Base-by-base conservation (phyloP, 2,888 invertebrate species). In the Lasius fuliginosus region DNA sequence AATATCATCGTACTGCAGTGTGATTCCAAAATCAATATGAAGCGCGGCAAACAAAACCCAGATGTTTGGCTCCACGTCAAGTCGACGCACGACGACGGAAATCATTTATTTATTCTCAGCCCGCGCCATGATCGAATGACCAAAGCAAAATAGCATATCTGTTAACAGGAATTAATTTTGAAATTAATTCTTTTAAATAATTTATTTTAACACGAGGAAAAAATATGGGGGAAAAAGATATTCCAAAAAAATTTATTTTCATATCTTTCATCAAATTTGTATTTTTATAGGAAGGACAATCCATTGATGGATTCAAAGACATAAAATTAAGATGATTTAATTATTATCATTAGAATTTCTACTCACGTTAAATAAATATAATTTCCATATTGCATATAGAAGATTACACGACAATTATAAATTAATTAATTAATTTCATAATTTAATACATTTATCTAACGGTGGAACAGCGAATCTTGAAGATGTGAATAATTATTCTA, bases 11-110 rank as follows among this genome's bases (percentile, higher is more conserved):
- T 42, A 46, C 40, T 46, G 46, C 74, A 73, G 42, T 62, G 58
- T 58, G 58, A 56, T 81, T 46, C 60, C 74, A 60, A 74, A 81
- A 81, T 81, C 79, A 60, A 81, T 81, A 81, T 46, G 46, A 30
- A 81, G 27, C 46, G 74, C 36, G 46, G 79, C 60, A 81, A 81
- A 73, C 79, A 81, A 81, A 73, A 73, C 33, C 74, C 79, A 74
- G 60, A 81, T 73, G 75, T 81, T 81, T 81, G 79, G 79, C 79
- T 74, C 69, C 5, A 46, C 46, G 58, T 81, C 79, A 81, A 81
- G 23, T 73, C 79, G 42, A 73, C 33, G 46, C 58, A 46, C 73
- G 33, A 33, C 60, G 46, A 71, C 58, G 71, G 75, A 73, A 73
- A 60, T 79, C 46, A 79, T 81, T 74, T 79, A 79, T 79, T 79